Evolutionary conservation across 2,113 vertebrate genomes (phyloP).

Genomic region (Leucosticte australis): DNA sequence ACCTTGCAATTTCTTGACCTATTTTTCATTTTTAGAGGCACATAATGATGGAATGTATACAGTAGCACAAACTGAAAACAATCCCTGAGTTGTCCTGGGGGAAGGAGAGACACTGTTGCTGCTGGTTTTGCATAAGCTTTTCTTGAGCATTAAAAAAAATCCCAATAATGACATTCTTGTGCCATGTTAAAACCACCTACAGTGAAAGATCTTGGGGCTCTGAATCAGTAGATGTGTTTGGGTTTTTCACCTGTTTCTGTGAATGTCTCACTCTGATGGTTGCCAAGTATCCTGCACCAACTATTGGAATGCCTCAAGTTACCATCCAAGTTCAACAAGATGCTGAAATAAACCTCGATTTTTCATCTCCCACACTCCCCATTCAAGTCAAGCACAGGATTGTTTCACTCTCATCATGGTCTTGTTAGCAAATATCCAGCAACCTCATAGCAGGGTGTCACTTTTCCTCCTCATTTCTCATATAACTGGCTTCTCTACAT

Average conservation of each 20-base stretch:
- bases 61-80: background rate
- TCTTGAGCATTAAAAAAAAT: background rate
- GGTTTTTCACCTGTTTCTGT: background rate
- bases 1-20: conserved; percentile 34
- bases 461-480: background rate
- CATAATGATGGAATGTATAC: background rate
- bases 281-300: background rate
- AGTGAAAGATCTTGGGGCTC: background rate
- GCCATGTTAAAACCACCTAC: background rate
- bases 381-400: background rate
- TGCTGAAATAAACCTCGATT: background rate
- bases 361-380: background rate
- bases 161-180: background rate
- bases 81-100: background rate
- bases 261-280: background rate
- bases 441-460: background rate
- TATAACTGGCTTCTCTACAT: background rate
- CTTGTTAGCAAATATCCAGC: conserved; percentile 13
- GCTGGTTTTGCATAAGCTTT: background rate
- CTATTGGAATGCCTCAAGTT: background rate
- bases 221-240: background rate
- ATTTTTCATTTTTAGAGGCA: conserved; percentile 22
- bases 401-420: background rate
- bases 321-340: background rate
- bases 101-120: background rate